Evolutionary conservation across 2,888 invertebrate genomes (phyloP).

Genomic region (Drosophila fungiperda): DNA sequence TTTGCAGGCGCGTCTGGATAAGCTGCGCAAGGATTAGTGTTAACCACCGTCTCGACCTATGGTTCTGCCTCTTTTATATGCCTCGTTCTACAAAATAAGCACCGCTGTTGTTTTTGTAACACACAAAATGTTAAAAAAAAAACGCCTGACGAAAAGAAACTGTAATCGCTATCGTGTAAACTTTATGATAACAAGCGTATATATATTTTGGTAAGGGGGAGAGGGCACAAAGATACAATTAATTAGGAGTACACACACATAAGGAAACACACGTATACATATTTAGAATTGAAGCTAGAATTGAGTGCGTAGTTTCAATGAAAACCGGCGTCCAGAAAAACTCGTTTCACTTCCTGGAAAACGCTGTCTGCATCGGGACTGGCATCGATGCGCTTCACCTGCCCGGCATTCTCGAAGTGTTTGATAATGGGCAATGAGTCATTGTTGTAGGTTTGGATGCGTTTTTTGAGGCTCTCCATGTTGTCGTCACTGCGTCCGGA

Average conservation of each 20-base stretch:
- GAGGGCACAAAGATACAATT: conserved; percentile 24
- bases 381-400: conserved; percentile 92
- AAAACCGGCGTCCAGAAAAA: conserved; percentile 84
- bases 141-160: conserved; percentile 24
- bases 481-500: conserved; percentile 98
- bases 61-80: conserved; percentile 27
- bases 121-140: conserved; percentile 48
- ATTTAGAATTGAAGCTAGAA: conserved; percentile 25
- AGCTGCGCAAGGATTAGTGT: conserved; percentile 88
- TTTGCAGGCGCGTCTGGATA: conserved; percentile 97
- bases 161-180: conserved; percentile 16
- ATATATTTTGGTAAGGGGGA: conserved; percentile 50
- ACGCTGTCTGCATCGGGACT: conserved; percentile 89
- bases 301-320: conserved; percentile 37
- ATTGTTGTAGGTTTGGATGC: conserved; percentile 93
- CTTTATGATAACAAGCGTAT: conserved; percentile 62
- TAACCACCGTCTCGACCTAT: conserved; percentile 22
- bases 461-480: conserved; percentile 92
- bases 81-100: conserved; percentile 2
- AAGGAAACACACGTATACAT: conserved; percentile 24
- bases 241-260: conserved; percentile 44
- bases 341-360: conserved; percentile 87
- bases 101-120: conserved; percentile 36
- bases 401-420: conserved; percentile 89
- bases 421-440: conserved; percentile 96